Percentiles rank a stretch among this genome's conserved stretches.
Conservation (phyloP, 2,888 invertebrate genomes). For the Philaethria dido region DNA sequence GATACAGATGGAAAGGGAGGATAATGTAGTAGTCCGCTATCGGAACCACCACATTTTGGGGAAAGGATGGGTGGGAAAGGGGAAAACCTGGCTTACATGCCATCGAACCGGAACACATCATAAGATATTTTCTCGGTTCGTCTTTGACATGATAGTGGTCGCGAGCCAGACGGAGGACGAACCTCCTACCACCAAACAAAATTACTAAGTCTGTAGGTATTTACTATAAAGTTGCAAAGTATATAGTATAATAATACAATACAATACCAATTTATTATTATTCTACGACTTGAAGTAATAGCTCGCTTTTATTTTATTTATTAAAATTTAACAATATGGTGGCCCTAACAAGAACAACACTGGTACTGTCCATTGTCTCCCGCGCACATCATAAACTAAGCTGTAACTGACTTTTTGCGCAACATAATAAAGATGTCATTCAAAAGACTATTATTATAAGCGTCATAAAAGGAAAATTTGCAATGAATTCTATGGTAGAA, state of each 20-base stretch:
- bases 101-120: too few relatives aligned
- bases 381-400: conserved; percentile 65
- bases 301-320: neutral
- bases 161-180: too few relatives aligned
- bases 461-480: conserved; percentile 42
- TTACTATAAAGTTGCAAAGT: too few relatives aligned
- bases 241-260: neutral
- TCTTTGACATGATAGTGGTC: too few relatives aligned
- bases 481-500: conserved; percentile 31
- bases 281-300: neutral
- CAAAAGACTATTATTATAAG: conserved; percentile 28
- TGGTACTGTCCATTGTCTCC: conserved; percentile 62
- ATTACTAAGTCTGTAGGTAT: too few relatives aligned
- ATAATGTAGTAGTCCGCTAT: too few relatives aligned
- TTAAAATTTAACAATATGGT: conserved; percentile 23
- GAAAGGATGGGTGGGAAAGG: too few relatives aligned
- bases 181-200: too few relatives aligned
- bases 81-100: too few relatives aligned
- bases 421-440: conserved; percentile 48
- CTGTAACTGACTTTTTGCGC: conserved; percentile 46
- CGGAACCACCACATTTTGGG: too few relatives aligned
- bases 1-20: too few relatives aligned
- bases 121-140: too few relatives aligned
- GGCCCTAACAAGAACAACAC: conserved; percentile 48
- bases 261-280: neutral